phyloP scores from a whole-genome alignment of 2,888 invertebrate genomes.

The Clanis bilineata region DNA sequence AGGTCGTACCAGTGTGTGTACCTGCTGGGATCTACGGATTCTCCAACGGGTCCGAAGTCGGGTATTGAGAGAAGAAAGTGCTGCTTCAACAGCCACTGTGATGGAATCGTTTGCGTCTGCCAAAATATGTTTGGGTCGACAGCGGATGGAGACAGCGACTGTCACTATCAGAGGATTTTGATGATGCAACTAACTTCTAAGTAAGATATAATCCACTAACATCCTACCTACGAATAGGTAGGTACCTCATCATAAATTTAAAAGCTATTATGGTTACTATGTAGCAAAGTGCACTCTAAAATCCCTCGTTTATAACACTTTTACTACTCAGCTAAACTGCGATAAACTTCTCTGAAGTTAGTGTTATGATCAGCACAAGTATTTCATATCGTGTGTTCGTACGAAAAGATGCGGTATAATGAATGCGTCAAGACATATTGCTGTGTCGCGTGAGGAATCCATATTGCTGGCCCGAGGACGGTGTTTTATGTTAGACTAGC shows the following conservation, averaged over 20 bases:
- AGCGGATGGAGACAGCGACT: too few species aligned
- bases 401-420: slow-evolving; percentile 5
- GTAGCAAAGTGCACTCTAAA: background rate
- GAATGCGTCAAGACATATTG: slow-evolving; percentile 5
- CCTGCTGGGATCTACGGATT: too few species aligned
- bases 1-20: too few species aligned
- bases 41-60: too few species aligned
- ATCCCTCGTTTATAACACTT: background rate
- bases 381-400: slow-evolving; percentile 6
- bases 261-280: background rate
- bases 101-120: too few species aligned
- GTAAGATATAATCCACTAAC: background rate
- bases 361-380: background rate
- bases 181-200: too few species aligned
- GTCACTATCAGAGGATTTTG: too few species aligned
- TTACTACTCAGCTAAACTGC: background rate
- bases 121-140: too few species aligned
- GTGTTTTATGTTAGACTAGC: background rate
- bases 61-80: too few species aligned
- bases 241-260: background rate
- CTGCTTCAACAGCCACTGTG: too few species aligned
- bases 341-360: background rate
- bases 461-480: background rate
- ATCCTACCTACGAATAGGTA: too few species aligned
- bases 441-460: background rate